These are phyloP conservation scores for Chymomyza amoena DNA, from an alignment of 2,888 invertebrate genomes.

Conservation along the genomic window DNA sequence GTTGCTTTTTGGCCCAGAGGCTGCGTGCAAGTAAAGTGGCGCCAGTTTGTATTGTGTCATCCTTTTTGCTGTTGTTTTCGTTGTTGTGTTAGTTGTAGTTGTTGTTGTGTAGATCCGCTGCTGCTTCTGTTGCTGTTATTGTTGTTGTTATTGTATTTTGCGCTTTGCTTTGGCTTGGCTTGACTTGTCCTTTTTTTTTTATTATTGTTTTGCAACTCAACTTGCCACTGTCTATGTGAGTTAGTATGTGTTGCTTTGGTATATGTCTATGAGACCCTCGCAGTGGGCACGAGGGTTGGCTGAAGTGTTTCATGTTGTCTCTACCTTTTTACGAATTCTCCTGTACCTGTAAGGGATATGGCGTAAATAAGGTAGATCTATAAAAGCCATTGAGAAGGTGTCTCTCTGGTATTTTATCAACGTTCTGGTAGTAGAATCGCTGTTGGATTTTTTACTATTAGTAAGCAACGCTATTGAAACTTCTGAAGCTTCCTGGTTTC, in stretches of 20 bases:
- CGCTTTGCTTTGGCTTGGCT: background rate
- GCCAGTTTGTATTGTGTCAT: conserved; percentile 73
- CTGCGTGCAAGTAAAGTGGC: conserved; percentile 68
- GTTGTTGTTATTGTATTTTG: background rate
- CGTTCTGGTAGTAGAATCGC: no score
- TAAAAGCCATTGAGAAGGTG: no score
- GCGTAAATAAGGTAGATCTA: no score
- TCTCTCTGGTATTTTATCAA: no score
- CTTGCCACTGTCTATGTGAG: background rate
- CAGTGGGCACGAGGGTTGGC: conserved; percentile 6
- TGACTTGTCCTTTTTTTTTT: conserved; percentile 11
- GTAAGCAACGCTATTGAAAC: no score
- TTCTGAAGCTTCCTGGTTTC: no score
- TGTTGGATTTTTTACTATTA: no score
- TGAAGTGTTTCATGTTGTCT: no score
- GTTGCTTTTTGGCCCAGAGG: conserved; percentile 48
- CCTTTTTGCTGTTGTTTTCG: conserved; percentile 44
- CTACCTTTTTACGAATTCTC: no score
- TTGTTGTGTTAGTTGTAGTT: background rate
- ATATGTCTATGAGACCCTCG: conserved; percentile 8
- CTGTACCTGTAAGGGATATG: no score
- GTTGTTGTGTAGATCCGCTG: background rate
- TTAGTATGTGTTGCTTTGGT: conserved; percentile 2
- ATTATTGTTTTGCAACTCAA: no score
- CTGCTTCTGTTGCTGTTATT: background rate